Conservation (phyloP, 37 sponge, comb jelly and placozoan genomes). For the Chondrosia reniformis region DNA sequence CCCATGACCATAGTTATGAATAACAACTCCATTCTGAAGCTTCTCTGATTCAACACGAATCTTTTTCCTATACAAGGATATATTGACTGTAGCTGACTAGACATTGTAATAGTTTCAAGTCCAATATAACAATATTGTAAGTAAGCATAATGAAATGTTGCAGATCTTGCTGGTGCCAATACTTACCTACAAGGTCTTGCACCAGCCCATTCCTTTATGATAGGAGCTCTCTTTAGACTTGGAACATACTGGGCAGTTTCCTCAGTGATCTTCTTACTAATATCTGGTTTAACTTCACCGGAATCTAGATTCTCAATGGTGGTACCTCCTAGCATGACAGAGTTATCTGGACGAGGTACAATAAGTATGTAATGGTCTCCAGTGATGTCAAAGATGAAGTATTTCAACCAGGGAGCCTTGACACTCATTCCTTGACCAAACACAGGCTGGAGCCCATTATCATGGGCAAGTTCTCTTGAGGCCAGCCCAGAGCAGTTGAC, state of each 20-base stretch:
- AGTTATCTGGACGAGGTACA: slow-evolving; percentile 35
- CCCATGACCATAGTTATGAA: slow-evolving; percentile 87
- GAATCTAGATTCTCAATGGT: slow-evolving; percentile 19
- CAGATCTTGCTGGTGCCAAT: too few species aligned
- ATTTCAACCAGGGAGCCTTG: slow-evolving; percentile 70
- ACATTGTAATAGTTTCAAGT: too few species aligned
- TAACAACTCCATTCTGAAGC: not conserved
- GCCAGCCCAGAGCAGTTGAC: slow-evolving; percentile 85
- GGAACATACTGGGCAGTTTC: slow-evolving; percentile 32
- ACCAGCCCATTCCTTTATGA: slow-evolving; percentile 53
- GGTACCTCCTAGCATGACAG: slow-evolving; percentile 62
- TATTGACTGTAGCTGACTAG: too few species aligned
- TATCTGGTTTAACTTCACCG: slow-evolving; percentile 12
- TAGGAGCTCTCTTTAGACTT: slow-evolving; percentile 35
- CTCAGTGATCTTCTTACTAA: slow-evolving; percentile 11
- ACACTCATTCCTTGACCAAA: slow-evolving; percentile 64
- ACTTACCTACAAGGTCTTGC: slow-evolving; percentile 60
- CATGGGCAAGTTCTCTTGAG: slow-evolving; percentile 39
- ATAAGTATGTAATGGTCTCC: slow-evolving; percentile 3
- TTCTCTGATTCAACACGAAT: slow-evolving; percentile 59
- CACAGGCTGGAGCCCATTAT: slow-evolving; percentile 37
- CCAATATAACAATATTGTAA: too few species aligned
- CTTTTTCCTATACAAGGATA: too few species aligned
- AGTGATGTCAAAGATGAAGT: slow-evolving; percentile 21
- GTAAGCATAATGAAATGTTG: too few species aligned